phyloP scores from a whole-genome alignment of 2,888 invertebrate genomes.

The Napeogenes inachia region DNA sequence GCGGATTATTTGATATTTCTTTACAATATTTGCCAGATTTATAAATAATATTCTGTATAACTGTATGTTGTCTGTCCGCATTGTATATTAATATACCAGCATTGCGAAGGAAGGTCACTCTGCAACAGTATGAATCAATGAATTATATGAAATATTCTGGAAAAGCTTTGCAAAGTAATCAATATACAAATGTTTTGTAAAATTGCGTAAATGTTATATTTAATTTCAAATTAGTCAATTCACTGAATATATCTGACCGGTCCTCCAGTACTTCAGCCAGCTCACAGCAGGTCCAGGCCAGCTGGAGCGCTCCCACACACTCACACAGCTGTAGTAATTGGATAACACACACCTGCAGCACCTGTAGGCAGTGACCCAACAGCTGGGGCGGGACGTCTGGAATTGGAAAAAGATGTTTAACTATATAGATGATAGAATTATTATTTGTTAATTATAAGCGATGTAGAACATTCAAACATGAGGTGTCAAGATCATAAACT shows the following conservation, averaged over 20 bases:
- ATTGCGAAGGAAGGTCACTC: slow-evolving; percentile 41
- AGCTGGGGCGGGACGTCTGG: slow-evolving; percentile 21
- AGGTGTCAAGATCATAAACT: too few relatives aligned
- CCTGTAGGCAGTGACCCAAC: slow-evolving; percentile 33
- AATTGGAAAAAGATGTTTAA: neutral
- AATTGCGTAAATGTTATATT: too few relatives aligned
- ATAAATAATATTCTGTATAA: slow-evolving; percentile 22
- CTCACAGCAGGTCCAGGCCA: slow-evolving; percentile 47
- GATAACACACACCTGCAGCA: slow-evolving; percentile 44
- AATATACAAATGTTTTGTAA: too few relatives aligned
- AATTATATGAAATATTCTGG: neutral
- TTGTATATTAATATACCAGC: slow-evolving; percentile 35
- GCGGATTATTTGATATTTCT: slow-evolving; percentile 15
- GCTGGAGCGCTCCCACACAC: slow-evolving; percentile 42
- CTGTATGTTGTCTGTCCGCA: slow-evolving; percentile 16
- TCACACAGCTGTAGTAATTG: slow-evolving; percentile 42
- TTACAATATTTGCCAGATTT: slow-evolving; percentile 25
- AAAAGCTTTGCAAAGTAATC: slow-evolving; percentile 6
- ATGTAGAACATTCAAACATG: too few relatives aligned
- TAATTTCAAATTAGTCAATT: too few relatives aligned
- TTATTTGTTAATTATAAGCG: too few relatives aligned
- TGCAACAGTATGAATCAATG: slow-evolving; percentile 29
- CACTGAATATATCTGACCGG: slow-evolving; percentile 37
- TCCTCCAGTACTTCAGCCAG: slow-evolving; percentile 42
- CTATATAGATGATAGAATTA: too few relatives aligned